phyloP scores from a whole-genome alignment of 2,888 invertebrate species.

The Pandemis corylana region DNA sequence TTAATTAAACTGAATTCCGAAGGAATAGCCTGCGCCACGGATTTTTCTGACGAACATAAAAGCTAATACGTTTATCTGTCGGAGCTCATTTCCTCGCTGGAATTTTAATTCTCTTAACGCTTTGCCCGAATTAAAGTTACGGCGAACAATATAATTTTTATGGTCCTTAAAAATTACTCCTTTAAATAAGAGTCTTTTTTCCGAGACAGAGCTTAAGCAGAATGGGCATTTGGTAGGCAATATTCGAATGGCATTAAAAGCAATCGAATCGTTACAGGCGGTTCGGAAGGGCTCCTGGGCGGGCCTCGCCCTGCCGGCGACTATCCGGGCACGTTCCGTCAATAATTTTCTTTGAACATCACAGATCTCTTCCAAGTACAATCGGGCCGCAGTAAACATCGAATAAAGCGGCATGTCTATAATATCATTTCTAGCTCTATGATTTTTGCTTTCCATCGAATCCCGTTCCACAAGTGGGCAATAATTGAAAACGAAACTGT shows the following conservation, averaged over 20 bases:
- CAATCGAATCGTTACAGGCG: slow-evolving; percentile 61
- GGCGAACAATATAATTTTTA: slow-evolving; percentile 72
- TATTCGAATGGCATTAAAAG: slow-evolving; percentile 56
- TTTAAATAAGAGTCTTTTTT: slow-evolving; percentile 58
- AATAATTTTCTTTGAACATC: slow-evolving; percentile 82
- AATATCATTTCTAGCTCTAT: slow-evolving; percentile 81
- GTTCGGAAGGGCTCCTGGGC: slow-evolving; percentile 57
- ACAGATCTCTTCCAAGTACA: slow-evolving; percentile 78
- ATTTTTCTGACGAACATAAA: slow-evolving; percentile 63
- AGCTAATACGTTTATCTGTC: slow-evolving; percentile 75
- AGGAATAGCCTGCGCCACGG: slow-evolving; percentile 45
- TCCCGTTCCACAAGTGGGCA: slow-evolving; percentile 84
- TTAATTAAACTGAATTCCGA: slow-evolving; percentile 42
- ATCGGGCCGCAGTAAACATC: slow-evolving; percentile 82
- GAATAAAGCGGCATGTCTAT: slow-evolving; percentile 80
- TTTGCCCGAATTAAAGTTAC: slow-evolving; percentile 72
- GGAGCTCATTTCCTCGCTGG: slow-evolving; percentile 71
- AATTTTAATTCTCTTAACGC: slow-evolving; percentile 76
- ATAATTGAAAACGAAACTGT: slow-evolving; percentile 85
- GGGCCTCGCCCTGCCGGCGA: slow-evolving; percentile 59
- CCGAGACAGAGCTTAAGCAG: slow-evolving; percentile 50
- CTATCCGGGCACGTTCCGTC: slow-evolving; percentile 79
- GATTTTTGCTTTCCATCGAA: slow-evolving; percentile 78
- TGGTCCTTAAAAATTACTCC: slow-evolving; percentile 64
- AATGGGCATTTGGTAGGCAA: slow-evolving; percentile 46